Evolutionary conservation across 2,113 vertebrate genomes (phyloP), one percentile per base, ranked within the genome.

Genomic region (Psettodes erumei): DNA sequence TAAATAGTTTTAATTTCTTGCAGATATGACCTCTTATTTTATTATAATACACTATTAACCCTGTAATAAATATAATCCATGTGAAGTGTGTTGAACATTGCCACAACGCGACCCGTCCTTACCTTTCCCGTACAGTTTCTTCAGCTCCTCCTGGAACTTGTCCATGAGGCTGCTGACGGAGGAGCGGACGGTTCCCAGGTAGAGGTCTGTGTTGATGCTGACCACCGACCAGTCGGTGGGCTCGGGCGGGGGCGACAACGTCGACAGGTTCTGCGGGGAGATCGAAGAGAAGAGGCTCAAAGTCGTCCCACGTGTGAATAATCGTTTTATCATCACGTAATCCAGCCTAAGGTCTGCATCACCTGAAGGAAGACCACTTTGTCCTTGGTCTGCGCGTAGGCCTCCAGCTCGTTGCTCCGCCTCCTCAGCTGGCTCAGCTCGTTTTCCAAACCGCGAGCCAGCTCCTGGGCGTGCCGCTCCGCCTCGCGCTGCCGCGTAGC

Each of bases 341-440:
- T 19, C 8, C 45, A n/a, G 45, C 15, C 45, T 6, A 8, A n/a
- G 15, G 19, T 47, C 7, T 21, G 18, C 2, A 8, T 27, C 35
- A 94, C 94, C 93, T 95, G 93, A 4, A 95, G 87, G 82, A 95
- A 94, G 56, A 91, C 0, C 15, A 94, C 86, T 70, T 73, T 92
- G 88, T 94, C 94, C 3, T 90, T 79, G 0, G 61, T 91, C 18
- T 93, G 88, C 0, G 86, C 77, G 21, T 82, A 68, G 7, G 82
- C 72, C 0, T 94, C 94, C 86, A 95, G 82, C 83, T 94, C 93
- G 2, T 61, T 88, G 89, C 87, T 92, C 77, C 90, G 81, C 85
- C 80, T 93, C 86, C 71, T 89, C 61, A 95, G 92, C 3, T 86
- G 76, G 71, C 80, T 87, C 13, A 95, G 92, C 27, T 95, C 94